Evolutionary conservation across 2,888 invertebrate species (phyloP).

Genomic region (Apantesis nais): DNA sequence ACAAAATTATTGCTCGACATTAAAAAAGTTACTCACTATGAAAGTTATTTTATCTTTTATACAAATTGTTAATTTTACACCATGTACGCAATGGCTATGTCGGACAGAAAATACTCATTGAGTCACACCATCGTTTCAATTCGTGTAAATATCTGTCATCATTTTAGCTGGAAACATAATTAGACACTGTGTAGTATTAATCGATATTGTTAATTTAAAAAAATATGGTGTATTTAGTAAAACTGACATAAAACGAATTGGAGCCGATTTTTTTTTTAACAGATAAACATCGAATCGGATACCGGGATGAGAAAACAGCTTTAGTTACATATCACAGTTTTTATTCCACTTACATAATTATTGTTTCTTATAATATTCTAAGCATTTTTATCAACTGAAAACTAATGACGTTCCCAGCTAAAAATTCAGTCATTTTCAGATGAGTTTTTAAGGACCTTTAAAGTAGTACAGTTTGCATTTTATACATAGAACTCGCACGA

Average conservation of each 20-base stretch:
- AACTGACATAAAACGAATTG: background rate
- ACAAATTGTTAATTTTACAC: slow-evolving; percentile 46
- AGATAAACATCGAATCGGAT: background rate
- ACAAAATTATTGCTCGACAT: slow-evolving; percentile 74
- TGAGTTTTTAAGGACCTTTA: slow-evolving; percentile 23
- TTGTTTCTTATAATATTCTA: slow-evolving; percentile 9
- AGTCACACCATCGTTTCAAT: background rate
- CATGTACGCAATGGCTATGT: slow-evolving; percentile 32
- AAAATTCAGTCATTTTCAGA: slow-evolving; percentile 11
- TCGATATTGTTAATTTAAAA: background rate
- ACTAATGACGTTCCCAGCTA: slow-evolving; percentile 24
- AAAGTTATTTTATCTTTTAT: slow-evolving; percentile 46
- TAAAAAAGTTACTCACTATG: slow-evolving; percentile 55
- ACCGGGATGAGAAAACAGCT: background rate
- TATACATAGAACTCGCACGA: slow-evolving; percentile 14
- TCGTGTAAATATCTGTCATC: background rate
- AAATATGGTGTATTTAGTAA: background rate
- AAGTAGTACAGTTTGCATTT: slow-evolving; percentile 31
- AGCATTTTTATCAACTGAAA: slow-evolving; percentile 20
- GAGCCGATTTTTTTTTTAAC: background rate
- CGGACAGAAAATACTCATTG: slow-evolving; percentile 15
- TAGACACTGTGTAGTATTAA: background rate
- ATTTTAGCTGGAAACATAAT: background rate
- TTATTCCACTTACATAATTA: background rate
- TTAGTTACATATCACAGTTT: background rate